phyloP scores from a whole-genome alignment of 2,888 invertebrate species.

The Nysson spinosus region DNA sequence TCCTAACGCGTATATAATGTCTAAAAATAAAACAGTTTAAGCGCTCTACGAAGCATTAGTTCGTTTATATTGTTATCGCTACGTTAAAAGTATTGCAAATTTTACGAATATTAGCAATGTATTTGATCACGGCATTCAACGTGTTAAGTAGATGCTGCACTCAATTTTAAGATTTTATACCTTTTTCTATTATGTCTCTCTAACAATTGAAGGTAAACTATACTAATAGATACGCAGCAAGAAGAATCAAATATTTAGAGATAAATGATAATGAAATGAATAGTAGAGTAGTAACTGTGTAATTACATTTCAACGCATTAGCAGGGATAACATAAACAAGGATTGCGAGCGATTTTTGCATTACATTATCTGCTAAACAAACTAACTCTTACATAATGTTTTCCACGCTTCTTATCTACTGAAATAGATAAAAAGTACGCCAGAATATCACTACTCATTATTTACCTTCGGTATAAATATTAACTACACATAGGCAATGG shows the following conservation, averaged over 20 bases:
- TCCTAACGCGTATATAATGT: too few relatives aligned
- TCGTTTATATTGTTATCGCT: too few relatives aligned
- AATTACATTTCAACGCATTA: conserved; percentile 5
- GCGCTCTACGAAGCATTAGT: too few relatives aligned
- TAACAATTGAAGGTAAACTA: too few relatives aligned
- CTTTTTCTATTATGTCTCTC: too few relatives aligned
- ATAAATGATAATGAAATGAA: not conserved
- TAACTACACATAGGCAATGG: too few relatives aligned
- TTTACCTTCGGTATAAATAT: not conserved
- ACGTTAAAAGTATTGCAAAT: too few relatives aligned
- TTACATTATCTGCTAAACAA: not conserved
- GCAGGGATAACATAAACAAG: not conserved
- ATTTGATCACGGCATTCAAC: not conserved
- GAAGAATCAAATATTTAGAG: not conserved
- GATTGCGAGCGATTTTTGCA: conserved; percentile 4
- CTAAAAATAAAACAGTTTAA: too few relatives aligned
- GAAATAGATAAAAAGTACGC: not conserved
- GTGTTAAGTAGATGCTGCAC: not conserved
- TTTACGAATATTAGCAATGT: too few relatives aligned
- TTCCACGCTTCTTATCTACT: too few relatives aligned
- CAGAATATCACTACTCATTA: not conserved
- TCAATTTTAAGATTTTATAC: too few relatives aligned
- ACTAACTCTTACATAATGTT: conserved; percentile 5
- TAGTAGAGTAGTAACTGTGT: not conserved
- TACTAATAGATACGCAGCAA: too few relatives aligned